Percentiles rank a stretch among this genome's conserved stretches.
phyloP scores from a whole-genome alignment of 2,888 invertebrate species.

The Mermis nigrescens region DNA sequence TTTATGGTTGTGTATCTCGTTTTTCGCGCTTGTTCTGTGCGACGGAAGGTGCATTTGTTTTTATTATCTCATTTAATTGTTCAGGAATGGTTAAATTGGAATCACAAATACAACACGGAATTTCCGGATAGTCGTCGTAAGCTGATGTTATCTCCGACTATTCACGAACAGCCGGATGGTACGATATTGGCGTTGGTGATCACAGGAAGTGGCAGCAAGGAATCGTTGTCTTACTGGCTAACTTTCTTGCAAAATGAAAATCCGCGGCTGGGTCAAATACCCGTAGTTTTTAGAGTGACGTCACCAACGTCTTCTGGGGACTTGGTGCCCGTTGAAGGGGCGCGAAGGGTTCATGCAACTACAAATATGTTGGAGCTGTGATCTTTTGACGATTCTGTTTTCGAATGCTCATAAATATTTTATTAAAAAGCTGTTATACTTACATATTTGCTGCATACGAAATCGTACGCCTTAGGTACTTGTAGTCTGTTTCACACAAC shows the following conservation, averaged over 20 bases:
- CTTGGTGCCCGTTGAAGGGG: background rate
- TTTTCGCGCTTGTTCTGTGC: too few relatives aligned
- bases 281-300: constrained; percentile 61
- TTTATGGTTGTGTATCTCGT: too few relatives aligned
- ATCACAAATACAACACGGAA: constrained; percentile 6
- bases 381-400: too few relatives aligned
- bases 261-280: constrained; percentile 50
- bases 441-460: too few relatives aligned
- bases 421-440: too few relatives aligned
- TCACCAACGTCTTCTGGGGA: background rate
- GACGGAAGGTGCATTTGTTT: too few relatives aligned
- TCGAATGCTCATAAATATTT: too few relatives aligned
- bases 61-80: too few relatives aligned
- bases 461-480: too few relatives aligned
- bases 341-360: background rate
- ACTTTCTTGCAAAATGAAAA: constrained; percentile 55
- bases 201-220: constrained; percentile 62
- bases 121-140: constrained; percentile 8
- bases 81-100: constrained; percentile 3
- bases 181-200: constrained; percentile 67
- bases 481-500: too few relatives aligned
- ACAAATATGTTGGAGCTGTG: background rate
- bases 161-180: constrained; percentile 82
- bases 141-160: constrained; percentile 41
- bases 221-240: constrained; percentile 79